Base-by-base conservation (phyloP, 2,113 vertebrate genomes). In the Brachyhypopomus gauderio region DNA sequence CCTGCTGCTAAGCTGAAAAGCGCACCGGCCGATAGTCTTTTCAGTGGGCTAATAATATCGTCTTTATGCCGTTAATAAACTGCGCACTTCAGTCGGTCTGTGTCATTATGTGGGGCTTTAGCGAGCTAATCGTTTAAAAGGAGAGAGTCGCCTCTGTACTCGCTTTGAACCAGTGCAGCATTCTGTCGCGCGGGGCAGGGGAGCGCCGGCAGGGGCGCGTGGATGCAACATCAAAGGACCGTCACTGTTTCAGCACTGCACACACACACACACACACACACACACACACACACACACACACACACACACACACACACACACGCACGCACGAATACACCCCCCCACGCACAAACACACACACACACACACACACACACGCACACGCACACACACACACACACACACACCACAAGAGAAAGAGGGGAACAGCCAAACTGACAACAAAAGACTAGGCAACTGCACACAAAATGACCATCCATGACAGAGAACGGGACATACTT, bases 21-120 rank as follows among this genome's bases (percentile, higher is more conserved):
- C 92, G 91, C 91, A 92, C 88, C 91, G 91, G 89, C 81, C 90
- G 87, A 91, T 90, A 89, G 91, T 93, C 92, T 93, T 52, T 94
- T 94, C 93, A 90, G 89, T 1, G 85, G 94, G 94, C 93, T 95
- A 94, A 96, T 96, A 95, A 95, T 94, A 94, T 95, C 93, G 90
- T 95, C 94, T 96, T 95, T 95, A 95, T 96, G 95, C 93, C 94
- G 93, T 95, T 96, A 95, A 96, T 96, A 95, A 95, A 96, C 94
- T 94, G 93, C 92, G 91, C 93, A 93, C 94, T 95, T 94, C 95
- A 95, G 92, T 95, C 94, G 93, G 94, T 94, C 93, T 93, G 88
- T 93, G 94, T 95, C 94, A 95, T 96, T 96, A 95, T 92, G 93
- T 93, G 94, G 93, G 92, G 95, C 93, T 94, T 52, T 94, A 94